Evolutionary conservation across 2,888 invertebrate genomes (phyloP), one percentile per base, ranked within the genome.

Genomic region (Eupelmus urozonus): DNA sequence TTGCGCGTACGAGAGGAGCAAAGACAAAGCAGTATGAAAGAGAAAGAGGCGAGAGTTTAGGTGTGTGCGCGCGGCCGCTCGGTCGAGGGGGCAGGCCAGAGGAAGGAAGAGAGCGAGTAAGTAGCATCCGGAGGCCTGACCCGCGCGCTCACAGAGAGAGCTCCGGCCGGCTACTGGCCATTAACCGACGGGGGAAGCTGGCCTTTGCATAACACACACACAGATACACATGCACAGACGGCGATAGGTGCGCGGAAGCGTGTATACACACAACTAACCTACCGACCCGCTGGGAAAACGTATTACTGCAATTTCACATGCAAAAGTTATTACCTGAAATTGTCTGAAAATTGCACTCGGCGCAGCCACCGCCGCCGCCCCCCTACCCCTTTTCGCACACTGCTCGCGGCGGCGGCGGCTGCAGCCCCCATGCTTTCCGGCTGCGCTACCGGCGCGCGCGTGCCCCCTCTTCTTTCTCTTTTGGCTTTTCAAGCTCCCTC

Each of bases 261-360:
- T 9, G 11, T 53, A 29, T 49, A 60, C 49, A 67, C 18, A 67
- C 27, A 67, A 20, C 7, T 74, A 63, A 66, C 57, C 27, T 62
- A 55, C 55, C n/a, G 66, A 40, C 20, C 60, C 57, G 57, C 18
- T 65, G 42, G 65, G 51, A 63, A 74, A 74, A 53, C 84, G 85
- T 85, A 85, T 86, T 86, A 87, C 86, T 82, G 86, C 85, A 87
- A 87, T 88, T 88, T 87, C 82, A 82, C 85, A 86, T 88, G 88
- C 86, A 86, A 87, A 88, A 87, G 84, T 88, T 87, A 88, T 88
- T 88, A 87, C 83, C 84, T 81, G 82, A 87, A 88, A 87, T 87
- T 86, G 86, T 87, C 85, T 84, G 87, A 85, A 88, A 88, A 87
- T 87, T 87, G 85, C 82, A 80, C 76, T 66, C 70, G n/a, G n/a